Percentiles rank a stretch among this genome's conserved stretches.
Evolutionary conservation across 2,888 invertebrate species (phyloP).

Genomic region (Phortica magna): DNA sequence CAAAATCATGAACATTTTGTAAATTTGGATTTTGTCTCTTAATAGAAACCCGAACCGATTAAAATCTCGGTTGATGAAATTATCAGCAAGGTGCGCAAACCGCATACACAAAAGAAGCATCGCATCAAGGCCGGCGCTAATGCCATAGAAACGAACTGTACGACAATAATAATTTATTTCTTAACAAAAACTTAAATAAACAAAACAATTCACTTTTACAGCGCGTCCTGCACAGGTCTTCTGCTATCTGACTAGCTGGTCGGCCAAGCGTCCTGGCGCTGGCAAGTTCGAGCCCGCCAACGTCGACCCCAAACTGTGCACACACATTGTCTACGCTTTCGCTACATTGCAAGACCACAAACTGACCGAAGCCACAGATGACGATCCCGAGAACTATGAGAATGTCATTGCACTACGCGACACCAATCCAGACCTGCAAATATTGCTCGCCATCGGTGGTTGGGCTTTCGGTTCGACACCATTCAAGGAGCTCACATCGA

Average conservation of each 20-base stretch:
- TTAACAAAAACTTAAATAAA: not conserved
- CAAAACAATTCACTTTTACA: conserved; percentile 73
- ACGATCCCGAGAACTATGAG: conserved; percentile 91
- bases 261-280: conserved; percentile 91
- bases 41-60: conserved; percentile 85
- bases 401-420: conserved; percentile 91
- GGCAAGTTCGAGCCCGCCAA: conserved; percentile 94
- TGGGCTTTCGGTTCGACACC: conserved; percentile 98
- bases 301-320: conserved; percentile 92
- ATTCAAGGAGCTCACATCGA: conserved; percentile 94
- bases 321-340: conserved; percentile 96
- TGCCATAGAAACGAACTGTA: conserved; percentile 82
- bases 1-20: no score
- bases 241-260: conserved; percentile 98
- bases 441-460: conserved; percentile 93
- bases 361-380: conserved; percentile 87
- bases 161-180: conserved; percentile 63
- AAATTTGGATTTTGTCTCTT: no score
- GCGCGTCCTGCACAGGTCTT: conserved; percentile 92
- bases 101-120: conserved; percentile 79
- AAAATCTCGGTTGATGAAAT: conserved; percentile 88
- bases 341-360: conserved; percentile 93
- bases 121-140: conserved; percentile 80
- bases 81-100: conserved; percentile 84
- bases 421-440: conserved; percentile 92